Evolutionary conservation across 2,113 vertebrate species (phyloP).

Genomic region (Cygnus buccinator): DNA sequence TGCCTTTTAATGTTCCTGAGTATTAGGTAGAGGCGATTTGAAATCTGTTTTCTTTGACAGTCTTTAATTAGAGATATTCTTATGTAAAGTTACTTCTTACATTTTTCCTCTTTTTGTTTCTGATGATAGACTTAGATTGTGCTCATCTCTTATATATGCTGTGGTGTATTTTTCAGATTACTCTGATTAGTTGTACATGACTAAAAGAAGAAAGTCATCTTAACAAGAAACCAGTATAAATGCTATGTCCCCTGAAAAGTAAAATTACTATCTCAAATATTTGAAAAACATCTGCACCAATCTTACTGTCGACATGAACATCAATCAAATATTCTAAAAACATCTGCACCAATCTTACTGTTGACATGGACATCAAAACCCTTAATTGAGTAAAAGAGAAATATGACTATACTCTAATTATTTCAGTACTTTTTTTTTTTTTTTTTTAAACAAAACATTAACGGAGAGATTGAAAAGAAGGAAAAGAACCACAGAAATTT

Average conservation of each 20-base stretch:
- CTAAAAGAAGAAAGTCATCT: not conserved
- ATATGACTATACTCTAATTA: not conserved
- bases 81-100: not conserved
- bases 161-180: not conserved
- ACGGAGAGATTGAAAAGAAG: not conserved
- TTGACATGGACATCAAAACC: not conserved
- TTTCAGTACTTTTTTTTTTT: not conserved
- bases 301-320: not conserved
- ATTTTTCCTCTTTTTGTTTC: not conserved
- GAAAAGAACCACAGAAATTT: not conserved
- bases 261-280: not conserved
- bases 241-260: not conserved
- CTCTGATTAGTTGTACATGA: not conserved
- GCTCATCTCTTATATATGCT: not conserved
- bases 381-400: not conserved
- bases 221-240: not conserved
- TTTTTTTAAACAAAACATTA: not conserved
- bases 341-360: not conserved
- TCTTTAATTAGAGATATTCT: not conserved
- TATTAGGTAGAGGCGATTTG: not conserved
- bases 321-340: not conserved
- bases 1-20: constrained; percentile 6
- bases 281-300: not conserved
- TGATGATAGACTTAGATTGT: not conserved
- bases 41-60: not conserved